Conservation (phyloP, 2,888 invertebrate genomes). For the Sesia apiformis region DNA sequence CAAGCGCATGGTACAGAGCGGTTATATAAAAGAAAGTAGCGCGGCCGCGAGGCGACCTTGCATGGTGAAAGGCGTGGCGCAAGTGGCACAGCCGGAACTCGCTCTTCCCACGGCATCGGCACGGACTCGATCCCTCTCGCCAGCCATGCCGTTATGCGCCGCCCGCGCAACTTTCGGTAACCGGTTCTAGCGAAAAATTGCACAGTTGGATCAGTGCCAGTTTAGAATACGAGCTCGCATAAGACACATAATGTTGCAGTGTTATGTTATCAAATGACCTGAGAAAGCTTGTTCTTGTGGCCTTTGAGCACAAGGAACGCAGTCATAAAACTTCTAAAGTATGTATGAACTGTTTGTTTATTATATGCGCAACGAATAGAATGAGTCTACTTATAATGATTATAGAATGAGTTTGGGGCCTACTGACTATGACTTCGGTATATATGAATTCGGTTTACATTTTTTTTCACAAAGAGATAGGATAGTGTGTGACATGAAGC, state of each 20-base stretch:
- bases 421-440: no score
- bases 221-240: slow-evolving; percentile 23
- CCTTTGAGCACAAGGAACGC: no score
- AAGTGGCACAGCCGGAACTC: slow-evolving; percentile 71
- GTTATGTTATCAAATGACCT: no score
- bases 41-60: slow-evolving; percentile 65
- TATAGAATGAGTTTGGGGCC: no score
- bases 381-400: no score
- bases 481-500: no score
- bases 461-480: no score
- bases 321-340: no score
- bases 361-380: no score
- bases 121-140: slow-evolving; percentile 46
- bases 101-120: slow-evolving; percentile 59
- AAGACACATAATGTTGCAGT: slow-evolving; percentile 16
- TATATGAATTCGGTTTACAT: no score
- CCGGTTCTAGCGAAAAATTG: slow-evolving; percentile 46
- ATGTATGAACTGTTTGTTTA: no score
- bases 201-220: slow-evolving; percentile 31
- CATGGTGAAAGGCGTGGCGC: slow-evolving; percentile 65
- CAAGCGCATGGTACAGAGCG: slow-evolving; percentile 24
- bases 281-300: no score
- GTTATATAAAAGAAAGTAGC: slow-evolving; percentile 73
- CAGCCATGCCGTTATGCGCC: slow-evolving; percentile 32
- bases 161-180: slow-evolving; percentile 52